phyloP scores from a whole-genome alignment of 2,888 invertebrate genomes.

The Lysandra bellargus region DNA sequence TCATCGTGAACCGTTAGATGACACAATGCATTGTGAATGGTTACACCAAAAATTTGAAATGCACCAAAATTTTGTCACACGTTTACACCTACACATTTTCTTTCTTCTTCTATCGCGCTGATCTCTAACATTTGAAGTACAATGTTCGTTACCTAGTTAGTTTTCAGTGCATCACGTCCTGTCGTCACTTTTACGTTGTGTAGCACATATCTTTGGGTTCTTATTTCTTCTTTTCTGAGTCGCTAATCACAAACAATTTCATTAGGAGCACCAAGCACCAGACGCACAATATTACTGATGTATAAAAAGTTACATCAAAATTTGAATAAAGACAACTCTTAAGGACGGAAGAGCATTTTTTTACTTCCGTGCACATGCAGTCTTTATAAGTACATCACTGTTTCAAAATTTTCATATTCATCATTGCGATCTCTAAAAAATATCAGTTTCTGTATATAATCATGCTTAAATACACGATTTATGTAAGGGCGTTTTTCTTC shows the following conservation, averaged over 20 bases:
- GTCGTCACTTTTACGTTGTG: conserved; percentile 45
- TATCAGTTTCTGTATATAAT: conserved; percentile 75
- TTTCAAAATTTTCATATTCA: not conserved
- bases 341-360: conserved; percentile 31
- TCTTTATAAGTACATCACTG: conserved; percentile 40
- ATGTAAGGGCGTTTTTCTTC: conserved; percentile 59
- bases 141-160: conserved; percentile 38
- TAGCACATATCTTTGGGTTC: conserved; percentile 61
- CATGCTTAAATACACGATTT: conserved; percentile 65
- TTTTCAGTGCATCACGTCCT: conserved; percentile 40
- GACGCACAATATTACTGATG: conserved; percentile 60
- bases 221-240: conserved; percentile 45
- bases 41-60: conserved; percentile 67
- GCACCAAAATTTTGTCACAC: conserved; percentile 58
- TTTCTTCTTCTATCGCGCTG: conserved; percentile 41
- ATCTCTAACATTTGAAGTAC: conserved; percentile 42
- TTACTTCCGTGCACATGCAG: conserved; percentile 38
- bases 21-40: conserved; percentile 73
- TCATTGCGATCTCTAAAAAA: conserved; percentile 49
- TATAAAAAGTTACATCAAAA: conserved; percentile 46
- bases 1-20: conserved; percentile 58
- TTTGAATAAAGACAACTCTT: not conserved
- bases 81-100: conserved; percentile 49
- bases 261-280: conserved; percentile 65
- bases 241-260: conserved; percentile 55